Evolutionary conservation across 2,113 vertebrate genomes (phyloP).

Genomic region (Rhagologus leucostigma): DNA sequence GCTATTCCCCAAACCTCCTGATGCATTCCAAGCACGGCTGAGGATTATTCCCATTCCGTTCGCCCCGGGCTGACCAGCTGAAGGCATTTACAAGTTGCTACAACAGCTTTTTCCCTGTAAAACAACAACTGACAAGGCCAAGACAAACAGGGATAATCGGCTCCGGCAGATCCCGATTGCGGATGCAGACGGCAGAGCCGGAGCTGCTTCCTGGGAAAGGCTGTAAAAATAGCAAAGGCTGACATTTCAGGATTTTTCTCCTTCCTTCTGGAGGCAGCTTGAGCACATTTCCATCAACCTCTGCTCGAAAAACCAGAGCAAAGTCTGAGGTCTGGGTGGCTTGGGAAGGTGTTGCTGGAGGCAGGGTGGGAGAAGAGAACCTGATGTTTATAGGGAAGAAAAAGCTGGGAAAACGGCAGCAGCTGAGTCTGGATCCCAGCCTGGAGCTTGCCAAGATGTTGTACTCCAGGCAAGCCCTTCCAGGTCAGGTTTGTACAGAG

Average conservation of each 20-base stretch:
- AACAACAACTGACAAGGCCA: not conserved
- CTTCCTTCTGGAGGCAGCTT: not conserved
- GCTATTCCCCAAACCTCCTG: not conserved
- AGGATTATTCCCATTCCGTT: not conserved
- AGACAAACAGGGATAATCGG: not conserved
- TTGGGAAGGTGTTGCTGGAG: not conserved
- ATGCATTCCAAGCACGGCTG: accelerated
- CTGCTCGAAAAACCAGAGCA: not conserved
- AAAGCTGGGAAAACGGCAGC: not conserved
- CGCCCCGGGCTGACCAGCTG: not conserved
- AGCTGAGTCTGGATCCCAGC: not conserved
- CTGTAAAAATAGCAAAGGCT: not conserved
- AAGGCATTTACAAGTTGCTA: not conserved
- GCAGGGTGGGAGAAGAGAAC: not conserved
- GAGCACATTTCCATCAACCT: not conserved
- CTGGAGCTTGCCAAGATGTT: accelerated
- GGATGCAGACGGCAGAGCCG: not conserved
- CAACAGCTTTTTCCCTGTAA: not conserved
- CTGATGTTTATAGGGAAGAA: not conserved
- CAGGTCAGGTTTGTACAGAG: accelerated
- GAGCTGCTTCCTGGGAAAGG: not conserved
- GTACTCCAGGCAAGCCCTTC: not conserved
- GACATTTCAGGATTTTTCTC: not conserved
- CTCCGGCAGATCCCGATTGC: accelerated
- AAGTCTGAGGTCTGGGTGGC: not conserved